Evolutionary conservation across 1,140 invertebrate species (phyloP).

Genomic region (Ganaspis sp.): DNA sequence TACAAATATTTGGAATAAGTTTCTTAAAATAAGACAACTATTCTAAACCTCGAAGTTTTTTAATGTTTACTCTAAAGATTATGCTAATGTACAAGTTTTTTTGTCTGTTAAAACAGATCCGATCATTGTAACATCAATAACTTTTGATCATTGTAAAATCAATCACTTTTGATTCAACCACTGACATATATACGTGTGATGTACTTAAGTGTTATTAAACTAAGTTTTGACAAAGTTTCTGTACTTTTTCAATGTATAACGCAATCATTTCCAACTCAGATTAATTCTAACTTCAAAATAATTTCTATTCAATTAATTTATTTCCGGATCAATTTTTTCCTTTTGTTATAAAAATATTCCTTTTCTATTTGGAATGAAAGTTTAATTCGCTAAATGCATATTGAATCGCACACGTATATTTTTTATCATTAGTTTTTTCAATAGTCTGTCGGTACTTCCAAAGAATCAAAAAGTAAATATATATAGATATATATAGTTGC

Average conservation of each 20-base stretch:
- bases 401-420: slow-evolving; percentile 28
- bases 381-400: neutral
- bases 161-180: neutral
- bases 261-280: neutral
- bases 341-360: neutral
- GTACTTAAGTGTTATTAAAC: slow-evolving; percentile 28
- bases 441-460: slow-evolving; percentile 48
- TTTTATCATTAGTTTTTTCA: slow-evolving; percentile 45
- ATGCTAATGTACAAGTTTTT: neutral
- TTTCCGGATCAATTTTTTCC: too few species aligned
- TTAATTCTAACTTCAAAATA: neutral
- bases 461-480: slow-evolving; percentile 24
- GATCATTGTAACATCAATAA: neutral
- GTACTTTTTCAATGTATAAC: slow-evolving; percentile 12
- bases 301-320: neutral
- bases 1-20: neutral
- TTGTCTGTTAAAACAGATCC: neutral
- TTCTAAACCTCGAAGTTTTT: neutral
- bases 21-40: neutral
- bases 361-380: neutral
- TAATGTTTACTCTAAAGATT: neutral
- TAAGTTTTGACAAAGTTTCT: slow-evolving; percentile 26
- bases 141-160: slow-evolving; percentile 1
- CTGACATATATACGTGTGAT: slow-evolving; percentile 23
- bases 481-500: neutral